Evolutionary conservation across 2,113 vertebrate genomes (phyloP).

Genomic region (Menura novaehollandiae): DNA sequence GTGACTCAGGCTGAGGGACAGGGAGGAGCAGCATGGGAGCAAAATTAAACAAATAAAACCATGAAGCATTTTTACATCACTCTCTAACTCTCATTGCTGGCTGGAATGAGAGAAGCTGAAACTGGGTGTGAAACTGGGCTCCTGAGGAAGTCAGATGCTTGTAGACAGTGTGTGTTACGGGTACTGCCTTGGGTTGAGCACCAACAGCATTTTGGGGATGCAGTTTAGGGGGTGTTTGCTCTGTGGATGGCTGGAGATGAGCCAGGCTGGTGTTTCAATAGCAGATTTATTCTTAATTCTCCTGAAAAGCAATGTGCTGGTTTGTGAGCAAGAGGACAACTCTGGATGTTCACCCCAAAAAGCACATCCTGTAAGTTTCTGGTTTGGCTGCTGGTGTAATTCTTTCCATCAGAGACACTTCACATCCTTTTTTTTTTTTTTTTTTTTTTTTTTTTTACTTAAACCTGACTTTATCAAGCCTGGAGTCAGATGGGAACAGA

Average conservation of each 20-base stretch:
- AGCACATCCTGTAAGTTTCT: background rate
- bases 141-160: rapidly evolving
- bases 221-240: background rate
- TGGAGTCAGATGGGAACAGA: background rate
- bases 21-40: background rate
- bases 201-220: background rate
- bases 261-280: background rate
- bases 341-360: background rate
- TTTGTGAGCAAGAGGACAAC: background rate
- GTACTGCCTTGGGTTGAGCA: background rate
- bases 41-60: background rate
- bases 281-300: background rate
- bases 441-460: background rate
- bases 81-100: background rate
- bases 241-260: background rate
- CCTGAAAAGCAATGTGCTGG: background rate
- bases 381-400: rapidly evolving
- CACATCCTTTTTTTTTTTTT: background rate
- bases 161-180: background rate
- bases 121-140: background rate
- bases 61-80: rapidly evolving
- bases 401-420: background rate
- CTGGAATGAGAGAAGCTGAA: background rate
- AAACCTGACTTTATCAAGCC: background rate
- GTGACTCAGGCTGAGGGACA: background rate